Evolutionary conservation across 2,888 invertebrate genomes (phyloP).

Genomic region (Dasypogon diadema): DNA sequence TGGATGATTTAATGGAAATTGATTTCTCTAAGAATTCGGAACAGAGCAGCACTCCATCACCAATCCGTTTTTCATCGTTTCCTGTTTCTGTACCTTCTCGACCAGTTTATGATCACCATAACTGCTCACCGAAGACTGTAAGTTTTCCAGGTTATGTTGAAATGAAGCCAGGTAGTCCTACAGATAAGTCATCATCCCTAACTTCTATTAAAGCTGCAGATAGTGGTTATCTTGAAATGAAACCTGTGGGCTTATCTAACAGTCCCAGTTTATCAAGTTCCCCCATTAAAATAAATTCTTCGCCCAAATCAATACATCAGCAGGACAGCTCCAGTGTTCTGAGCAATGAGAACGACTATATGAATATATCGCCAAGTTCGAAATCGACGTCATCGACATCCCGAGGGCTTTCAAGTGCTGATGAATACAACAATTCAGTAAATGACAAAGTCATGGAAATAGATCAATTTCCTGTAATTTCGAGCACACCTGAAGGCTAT

Average conservation of each 20-base stretch:
- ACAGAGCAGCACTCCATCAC: conserved; percentile 52
- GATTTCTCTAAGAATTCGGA: conserved; percentile 73
- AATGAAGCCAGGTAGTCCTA: conserved; percentile 70
- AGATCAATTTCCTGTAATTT: conserved; percentile 59
- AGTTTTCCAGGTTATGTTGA: conserved; percentile 72
- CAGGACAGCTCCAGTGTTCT: not conserved
- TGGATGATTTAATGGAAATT: conserved; percentile 87
- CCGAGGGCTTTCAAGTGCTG: conserved; percentile 6
- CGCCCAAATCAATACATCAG: conserved; percentile 2
- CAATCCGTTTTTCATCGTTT: conserved; percentile 53
- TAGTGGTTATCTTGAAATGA: conserved; percentile 69
- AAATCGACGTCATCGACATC: conserved; percentile 54
- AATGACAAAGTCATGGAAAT: conserved; percentile 60
- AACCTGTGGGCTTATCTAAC: conserved; percentile 62
- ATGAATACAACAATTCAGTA: conserved; percentile 49
- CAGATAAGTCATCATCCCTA: conserved; percentile 48
- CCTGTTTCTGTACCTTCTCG: conserved; percentile 56
- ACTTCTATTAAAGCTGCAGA: conserved; percentile 50
- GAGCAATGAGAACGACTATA: conserved; percentile 52
- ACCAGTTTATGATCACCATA: conserved; percentile 19
- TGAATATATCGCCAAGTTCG: conserved; percentile 57
- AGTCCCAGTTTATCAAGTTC: conserved; percentile 59
- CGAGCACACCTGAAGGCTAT: conserved; percentile 72
- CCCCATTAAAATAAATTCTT: conserved; percentile 57
- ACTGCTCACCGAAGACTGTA: conserved; percentile 36